Evolutionary conservation across 1,140 invertebrate species (phyloP).

Genomic region (Fragariocoptes setiger): DNA sequence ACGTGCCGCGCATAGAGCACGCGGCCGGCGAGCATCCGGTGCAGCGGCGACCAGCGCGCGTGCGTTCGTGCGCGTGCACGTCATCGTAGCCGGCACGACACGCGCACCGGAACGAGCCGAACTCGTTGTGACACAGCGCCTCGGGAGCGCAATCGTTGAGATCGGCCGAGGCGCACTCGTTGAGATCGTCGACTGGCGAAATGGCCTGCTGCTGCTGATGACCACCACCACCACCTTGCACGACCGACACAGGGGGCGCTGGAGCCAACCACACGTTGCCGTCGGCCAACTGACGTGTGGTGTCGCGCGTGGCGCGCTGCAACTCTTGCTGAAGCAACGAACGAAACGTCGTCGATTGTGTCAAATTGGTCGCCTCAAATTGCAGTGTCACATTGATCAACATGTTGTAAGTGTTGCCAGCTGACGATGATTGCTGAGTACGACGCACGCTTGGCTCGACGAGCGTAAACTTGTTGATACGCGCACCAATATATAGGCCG

Average conservation of each 20-base stretch:
- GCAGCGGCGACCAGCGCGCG: constrained; percentile 34
- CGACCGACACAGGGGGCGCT: too few relatives aligned
- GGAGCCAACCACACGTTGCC: constrained; percentile 48
- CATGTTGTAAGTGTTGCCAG: constrained; percentile 23
- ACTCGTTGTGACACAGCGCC: constrained; percentile 50
- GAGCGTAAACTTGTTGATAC: constrained; percentile 45
- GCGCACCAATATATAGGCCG: constrained; percentile 42
- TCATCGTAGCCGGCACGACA: constrained; percentile 39
- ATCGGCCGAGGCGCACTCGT: constrained; percentile 51
- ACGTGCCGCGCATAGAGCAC: constrained; percentile 45
- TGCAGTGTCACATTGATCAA: constrained; percentile 49
- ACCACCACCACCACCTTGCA: too few relatives aligned
- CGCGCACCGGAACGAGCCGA: constrained; percentile 53
- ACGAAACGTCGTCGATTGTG: constrained; percentile 24
- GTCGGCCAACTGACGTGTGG: constrained; percentile 51
- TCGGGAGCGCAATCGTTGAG: constrained; percentile 63
- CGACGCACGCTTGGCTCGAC: too few relatives aligned
- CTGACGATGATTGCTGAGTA: too few relatives aligned
- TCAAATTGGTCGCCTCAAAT: constrained; percentile 32
- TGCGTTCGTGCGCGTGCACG: constrained; percentile 22
- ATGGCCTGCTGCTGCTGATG: too few relatives aligned
- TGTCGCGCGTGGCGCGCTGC: constrained; percentile 39
- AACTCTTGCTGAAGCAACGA: constrained; percentile 45
- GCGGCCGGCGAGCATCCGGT: constrained; percentile 31
- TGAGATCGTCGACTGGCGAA: constrained; percentile 39